Conservation (phyloP, 2,113 vertebrate species). For the Heteronetta atricapilla region DNA sequence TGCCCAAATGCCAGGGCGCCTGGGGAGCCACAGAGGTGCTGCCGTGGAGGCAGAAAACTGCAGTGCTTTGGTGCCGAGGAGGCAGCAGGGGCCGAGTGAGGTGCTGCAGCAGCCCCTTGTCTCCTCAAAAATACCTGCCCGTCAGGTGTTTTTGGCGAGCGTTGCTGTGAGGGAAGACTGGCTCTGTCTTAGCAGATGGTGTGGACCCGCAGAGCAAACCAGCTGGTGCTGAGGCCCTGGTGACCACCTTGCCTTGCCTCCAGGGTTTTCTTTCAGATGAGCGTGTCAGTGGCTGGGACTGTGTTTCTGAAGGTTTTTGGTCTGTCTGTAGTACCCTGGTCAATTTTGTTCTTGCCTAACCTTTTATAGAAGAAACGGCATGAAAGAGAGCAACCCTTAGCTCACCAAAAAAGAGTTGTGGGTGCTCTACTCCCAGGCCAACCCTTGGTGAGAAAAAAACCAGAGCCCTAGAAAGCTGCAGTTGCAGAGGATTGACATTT, state of each 20-base stretch:
- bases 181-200: too few relatives aligned
- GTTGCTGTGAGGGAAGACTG: too few relatives aligned
- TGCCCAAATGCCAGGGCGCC: not conserved
- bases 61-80: not conserved
- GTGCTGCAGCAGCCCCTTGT: not conserved
- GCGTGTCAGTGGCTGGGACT: not conserved
- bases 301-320: not conserved
- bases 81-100: not conserved
- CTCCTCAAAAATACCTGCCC: not conserved
- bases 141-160: too few relatives aligned
- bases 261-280: too few relatives aligned
- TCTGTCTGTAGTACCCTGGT: not conserved
- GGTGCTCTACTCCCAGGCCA: accelerated
- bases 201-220: too few relatives aligned
- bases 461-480: not conserved
- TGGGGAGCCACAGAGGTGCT: not conserved
- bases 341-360: not conserved
- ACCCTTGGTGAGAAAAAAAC: accelerated
- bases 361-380: not conserved
- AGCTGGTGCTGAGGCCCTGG: too few relatives aligned
- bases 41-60: not conserved
- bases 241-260: too few relatives aligned
- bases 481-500: not conserved
- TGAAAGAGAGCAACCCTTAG: not conserved
- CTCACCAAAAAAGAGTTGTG: not conserved